Evolutionary conservation across 1,140 invertebrate genomes (phyloP), one percentile per base, ranked within the genome.

Genomic region (Paracyclopina nana): DNA sequence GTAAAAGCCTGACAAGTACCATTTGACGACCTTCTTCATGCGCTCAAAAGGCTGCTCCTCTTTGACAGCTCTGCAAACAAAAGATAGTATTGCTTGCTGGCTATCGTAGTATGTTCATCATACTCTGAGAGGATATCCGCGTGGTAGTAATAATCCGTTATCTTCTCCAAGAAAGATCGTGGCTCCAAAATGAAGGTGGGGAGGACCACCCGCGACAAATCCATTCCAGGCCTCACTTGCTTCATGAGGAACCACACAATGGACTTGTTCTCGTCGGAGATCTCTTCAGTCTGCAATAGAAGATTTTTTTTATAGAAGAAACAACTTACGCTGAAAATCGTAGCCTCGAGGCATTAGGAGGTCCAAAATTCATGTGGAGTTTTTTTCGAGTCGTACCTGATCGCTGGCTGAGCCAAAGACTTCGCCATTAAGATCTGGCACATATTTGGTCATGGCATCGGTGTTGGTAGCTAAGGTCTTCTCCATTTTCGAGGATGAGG

Each of bases 141-240:
- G 61, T 92, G 87, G 64, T 90, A 92, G 65, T 92, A 90, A 34
- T 86, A 87, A 67, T 92, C 86, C 0, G 81, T 76, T 0, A 92
- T 69, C 66, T 91, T 92, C 62, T 94, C 88, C 11, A 94, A 66
- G 64, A 94, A 91, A 1, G 87, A 92, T 49, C 87, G 66, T 14
- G 86, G 85, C 61, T 94, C 88, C 45, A 94, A 57, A 25, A 73
- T 73, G 58, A 73, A 73, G 4, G 71, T 72, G 9, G 71, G 71
- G 34, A 73, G 60, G 6, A 70, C 68, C 28, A 72, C 71, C 41
- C 55, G 87, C 44, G 83, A 88, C n/a, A 94, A 66, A 67, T 92
- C 88, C 87, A 92, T 92, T 16, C 88, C 87, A 16, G 88, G 88
- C 20, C 86, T 71, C 58, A 91, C 83, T 72, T 94, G 87, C 65